Conservation (phyloP, 1,140 invertebrate species). For the Drosophila ohnishii region DNA sequence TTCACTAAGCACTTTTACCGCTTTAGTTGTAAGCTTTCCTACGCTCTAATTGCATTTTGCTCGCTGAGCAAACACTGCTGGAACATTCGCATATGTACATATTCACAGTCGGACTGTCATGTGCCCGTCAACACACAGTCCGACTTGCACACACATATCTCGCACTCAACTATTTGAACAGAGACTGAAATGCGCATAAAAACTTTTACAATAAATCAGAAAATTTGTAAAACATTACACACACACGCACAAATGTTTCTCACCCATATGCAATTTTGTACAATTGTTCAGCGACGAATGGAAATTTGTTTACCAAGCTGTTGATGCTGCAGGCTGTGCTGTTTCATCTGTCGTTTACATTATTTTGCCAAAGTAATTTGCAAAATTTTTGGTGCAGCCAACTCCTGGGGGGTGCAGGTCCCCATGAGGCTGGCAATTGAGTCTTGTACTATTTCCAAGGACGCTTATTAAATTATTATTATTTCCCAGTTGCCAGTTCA, state of each 20-base stretch:
- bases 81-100: slow-evolving; percentile 3
- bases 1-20: slow-evolving; percentile 2
- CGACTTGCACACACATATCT: slow-evolving; percentile 21
- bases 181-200: slow-evolving; percentile 49
- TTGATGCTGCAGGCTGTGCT: slow-evolving; percentile 40
- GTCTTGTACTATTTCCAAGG: neutral
- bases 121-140: slow-evolving; percentile 36
- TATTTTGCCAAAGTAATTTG: slow-evolving; percentile 27
- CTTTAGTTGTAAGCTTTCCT: slow-evolving; percentile 16
- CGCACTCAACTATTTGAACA: slow-evolving; percentile 48
- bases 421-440: neutral
- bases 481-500: neutral
- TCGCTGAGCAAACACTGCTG: slow-evolving; percentile 14
- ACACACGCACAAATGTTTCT: slow-evolving; percentile 4
- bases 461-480: neutral
- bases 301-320: slow-evolving; percentile 74
- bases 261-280: slow-evolving; percentile 29
- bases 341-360: slow-evolving; percentile 33
- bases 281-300: slow-evolving; percentile 54
- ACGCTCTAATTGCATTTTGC: slow-evolving; percentile 47
- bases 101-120: slow-evolving; percentile 27
- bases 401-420: neutral
- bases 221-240: slow-evolving; percentile 65
- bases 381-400: slow-evolving; percentile 8
- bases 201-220: slow-evolving; percentile 51